Conservation (phyloP, 2,797 vertebrate species). For the Sarcoramphus papa region DNA sequence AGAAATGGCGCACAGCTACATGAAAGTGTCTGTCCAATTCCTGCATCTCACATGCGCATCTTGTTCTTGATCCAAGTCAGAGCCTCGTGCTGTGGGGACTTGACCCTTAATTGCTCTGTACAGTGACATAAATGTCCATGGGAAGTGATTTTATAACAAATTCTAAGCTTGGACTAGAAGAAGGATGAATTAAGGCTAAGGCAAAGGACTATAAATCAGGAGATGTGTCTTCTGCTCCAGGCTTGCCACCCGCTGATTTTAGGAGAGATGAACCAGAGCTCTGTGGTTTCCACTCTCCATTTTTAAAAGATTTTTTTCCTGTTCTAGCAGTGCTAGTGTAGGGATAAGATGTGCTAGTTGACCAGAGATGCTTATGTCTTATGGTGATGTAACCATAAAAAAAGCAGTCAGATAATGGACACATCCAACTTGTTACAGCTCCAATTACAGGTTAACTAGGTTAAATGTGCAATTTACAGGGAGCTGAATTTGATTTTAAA, state of each 20-base stretch:
- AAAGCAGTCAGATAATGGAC: neutral
- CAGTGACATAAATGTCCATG: neutral
- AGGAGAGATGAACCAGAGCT: neutral
- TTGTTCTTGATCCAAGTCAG: neutral
- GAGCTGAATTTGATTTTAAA: neutral
- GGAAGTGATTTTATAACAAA: neutral
- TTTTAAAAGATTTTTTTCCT: neutral
- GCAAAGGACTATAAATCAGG: neutral
- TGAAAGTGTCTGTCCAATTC: neutral
- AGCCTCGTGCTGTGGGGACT: neutral
- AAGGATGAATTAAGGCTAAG: neutral
- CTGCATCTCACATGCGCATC: neutral
- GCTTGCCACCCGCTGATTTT: neutral
- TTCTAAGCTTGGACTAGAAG: neutral
- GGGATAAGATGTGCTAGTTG: neutral
- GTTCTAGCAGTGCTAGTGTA: neutral
- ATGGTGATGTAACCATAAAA: neutral
- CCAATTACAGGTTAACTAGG: neutral
- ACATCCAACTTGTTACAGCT: neutral
- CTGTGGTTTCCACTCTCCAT: neutral
- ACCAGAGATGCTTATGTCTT: neutral
- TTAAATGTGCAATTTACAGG: neutral
- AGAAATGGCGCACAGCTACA: neutral
- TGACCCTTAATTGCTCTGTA: neutral
- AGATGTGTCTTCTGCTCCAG: neutral